A percentile compares a stretch with the other conserved stretches of the same genome.
These are phyloP conservation scores for Fragum fragum DNA, from an alignment of 2,888 invertebrate genomes.

Conservation along the genomic window DNA sequence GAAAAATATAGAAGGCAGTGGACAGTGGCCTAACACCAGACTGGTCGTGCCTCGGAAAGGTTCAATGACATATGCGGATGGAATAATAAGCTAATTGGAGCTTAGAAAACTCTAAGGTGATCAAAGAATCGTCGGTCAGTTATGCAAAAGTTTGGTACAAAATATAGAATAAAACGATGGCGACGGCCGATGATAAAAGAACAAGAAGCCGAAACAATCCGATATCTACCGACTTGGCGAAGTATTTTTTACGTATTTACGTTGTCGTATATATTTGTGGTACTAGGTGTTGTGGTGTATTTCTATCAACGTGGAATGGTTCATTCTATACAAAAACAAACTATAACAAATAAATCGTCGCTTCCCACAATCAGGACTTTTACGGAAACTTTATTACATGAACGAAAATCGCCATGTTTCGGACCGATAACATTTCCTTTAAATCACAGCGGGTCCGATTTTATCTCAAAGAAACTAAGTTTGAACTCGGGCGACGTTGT, in stretches of 20 bases:
- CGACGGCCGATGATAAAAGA: background rate
- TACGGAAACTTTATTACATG: background rate
- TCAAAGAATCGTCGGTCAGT: too few relatives aligned
- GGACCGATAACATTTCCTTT: background rate
- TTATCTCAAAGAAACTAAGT: too few relatives aligned
- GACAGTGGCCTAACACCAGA: too few relatives aligned
- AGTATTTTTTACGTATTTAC: constrained; percentile 1
- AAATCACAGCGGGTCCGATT: background rate
- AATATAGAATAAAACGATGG: too few relatives aligned
- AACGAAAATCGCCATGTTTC: background rate
- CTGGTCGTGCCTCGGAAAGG: too few relatives aligned
- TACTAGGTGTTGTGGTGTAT: background rate
- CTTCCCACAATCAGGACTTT: background rate
- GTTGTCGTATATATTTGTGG: constrained; percentile 1
- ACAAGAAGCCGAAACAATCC: background rate
- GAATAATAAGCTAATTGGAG: too few relatives aligned
- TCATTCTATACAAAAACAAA: background rate
- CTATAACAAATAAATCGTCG: background rate
- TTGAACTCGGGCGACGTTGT: background rate
- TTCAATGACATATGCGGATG: too few relatives aligned
- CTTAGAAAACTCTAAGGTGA: too few relatives aligned
- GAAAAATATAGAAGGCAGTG: too few relatives aligned
- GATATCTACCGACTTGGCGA: background rate
- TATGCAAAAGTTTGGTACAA: background rate
- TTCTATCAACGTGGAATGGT: constrained; percentile 11